A percentile compares a stretch with the other conserved stretches of the same genome.
Evolutionary conservation across 2,797 vertebrate genomes (phyloP).

Genomic region (Otolemur crassicaudatus): DNA sequence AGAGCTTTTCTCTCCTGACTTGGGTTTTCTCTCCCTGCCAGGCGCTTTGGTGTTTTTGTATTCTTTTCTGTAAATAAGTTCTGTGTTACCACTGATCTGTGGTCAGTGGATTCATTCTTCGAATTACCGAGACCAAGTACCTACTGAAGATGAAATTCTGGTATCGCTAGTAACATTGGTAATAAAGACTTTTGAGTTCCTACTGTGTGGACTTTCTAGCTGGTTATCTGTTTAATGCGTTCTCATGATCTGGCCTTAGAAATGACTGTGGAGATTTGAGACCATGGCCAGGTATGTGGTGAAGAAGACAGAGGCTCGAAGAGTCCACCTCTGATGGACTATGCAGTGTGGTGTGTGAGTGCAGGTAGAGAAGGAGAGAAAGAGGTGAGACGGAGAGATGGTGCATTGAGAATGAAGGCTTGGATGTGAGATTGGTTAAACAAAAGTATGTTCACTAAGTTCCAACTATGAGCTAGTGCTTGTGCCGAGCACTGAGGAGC

Average conservation of each 20-base stretch:
- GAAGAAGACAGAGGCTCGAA: neutral
- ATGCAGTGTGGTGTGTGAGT: neutral
- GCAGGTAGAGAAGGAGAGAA: too few relatives aligned
- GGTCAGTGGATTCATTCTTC: too few relatives aligned
- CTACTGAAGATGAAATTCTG: neutral
- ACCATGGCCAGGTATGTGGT: fast-evolving
- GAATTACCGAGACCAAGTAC: too few relatives aligned
- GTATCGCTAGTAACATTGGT: too few relatives aligned
- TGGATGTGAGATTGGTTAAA: neutral
- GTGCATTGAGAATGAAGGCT: neutral
- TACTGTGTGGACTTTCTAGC: neutral
- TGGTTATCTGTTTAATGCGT: too few relatives aligned
- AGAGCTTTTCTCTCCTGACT: too few relatives aligned
- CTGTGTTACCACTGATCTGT: too few relatives aligned
- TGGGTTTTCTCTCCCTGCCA: too few relatives aligned
- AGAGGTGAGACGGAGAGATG: neutral
- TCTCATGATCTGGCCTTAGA: fast-evolving
- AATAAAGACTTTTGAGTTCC: neutral
- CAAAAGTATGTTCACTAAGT: neutral
- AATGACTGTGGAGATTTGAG: fast-evolving
- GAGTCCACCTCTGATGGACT: neutral
- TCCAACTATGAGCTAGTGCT: too few relatives aligned
- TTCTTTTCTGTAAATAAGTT: too few relatives aligned
- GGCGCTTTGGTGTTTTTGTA: too few relatives aligned
- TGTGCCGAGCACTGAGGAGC: neutral